Base-by-base conservation (phyloP, 2,888 invertebrate species). In the Catocala fraxini region DNA sequence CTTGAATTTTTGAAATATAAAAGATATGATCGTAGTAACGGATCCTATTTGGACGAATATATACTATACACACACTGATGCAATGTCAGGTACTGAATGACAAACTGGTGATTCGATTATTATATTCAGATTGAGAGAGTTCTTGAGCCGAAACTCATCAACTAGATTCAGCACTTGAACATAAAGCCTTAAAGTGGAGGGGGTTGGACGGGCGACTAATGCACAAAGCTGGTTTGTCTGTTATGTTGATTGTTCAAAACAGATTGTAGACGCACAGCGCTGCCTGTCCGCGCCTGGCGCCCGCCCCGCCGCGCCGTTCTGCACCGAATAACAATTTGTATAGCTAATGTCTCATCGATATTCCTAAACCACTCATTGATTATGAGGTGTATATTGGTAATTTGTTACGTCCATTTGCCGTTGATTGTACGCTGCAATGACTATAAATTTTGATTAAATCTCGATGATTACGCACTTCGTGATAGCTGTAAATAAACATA, bases 201-300 rank as follows among this genome's bases (percentile, higher is more conserved):
- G 62, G 69, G 59, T 64, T 60, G 70, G 68, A 65, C 66, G 65
- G 70, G 53, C 65, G 76, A 71, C 77, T 87, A 87, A 88, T 88
- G 83, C 84, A 85, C 87, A 88, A 87, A 88, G 87, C 84, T 80
- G 71, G 77, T 75, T 73, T 68, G 70, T 80, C 80, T 76, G 77
- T 77, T 78, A 82, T 81, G 83, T 82, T 86, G 86, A 88, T 87
- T 88, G 86, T 79, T 76, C 82, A 80, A 82, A 82, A 84, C 83
- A 81, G 85, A 85, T 86, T 85, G 83, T 79, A 73, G 75, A 73
- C 77, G 82, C 76, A 75, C 71, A 65, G 67, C 63, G 67, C 66
- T 62, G 49, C 59, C 57, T 59, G 70, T 51, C 56, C 65, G 63
- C 60, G 41, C 42, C 42, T 1, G 10, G 1, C 53, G 43, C 43